Evolutionary conservation across 2,113 vertebrate species (phyloP), one percentile per base, ranked within the genome.

Genomic region (Acrocephalus kingi): DNA sequence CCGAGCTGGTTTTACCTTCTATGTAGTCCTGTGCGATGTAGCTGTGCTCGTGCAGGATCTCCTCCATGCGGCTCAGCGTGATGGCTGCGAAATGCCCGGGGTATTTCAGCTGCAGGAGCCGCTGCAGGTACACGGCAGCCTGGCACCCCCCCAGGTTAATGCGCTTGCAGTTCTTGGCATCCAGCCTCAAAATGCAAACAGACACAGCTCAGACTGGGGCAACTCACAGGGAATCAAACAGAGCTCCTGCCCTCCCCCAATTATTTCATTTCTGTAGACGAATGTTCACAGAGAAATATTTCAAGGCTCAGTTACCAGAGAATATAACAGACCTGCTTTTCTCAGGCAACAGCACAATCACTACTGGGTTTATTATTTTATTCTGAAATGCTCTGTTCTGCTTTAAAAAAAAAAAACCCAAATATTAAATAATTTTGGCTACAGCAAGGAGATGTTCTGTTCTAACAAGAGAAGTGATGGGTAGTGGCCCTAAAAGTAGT

Each of bases 51-150:
- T 99, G 99, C 75, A 99, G 97, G 68, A 99, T 98, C 90, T 99
- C 99, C 96, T 99, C 99, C 98, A 99, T 99, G 43, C 99, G 99
- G 94, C 99, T 99, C 31, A 99, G 98, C 0, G 99, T 99, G 92
- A 99, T 98, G 61, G 99, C 99, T 0, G 98, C 98, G 10, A 99
- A 98, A 58, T 99, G 99, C 22, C 99, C 99, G 0, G 99, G 99
- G 63, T 99, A 99, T 84, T 99, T 99, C 12, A 99, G 98, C 97
- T 99, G 99, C 30, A 99, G 98, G 46, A 99, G 98, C 7, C 99
- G 98, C 96, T 99, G 99, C 37, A 99, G 98, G 95, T 99, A 99
- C 3, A 98, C 97, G 8, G 98, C 98, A 21, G 99, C 98, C 45
- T 99, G 99, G 92, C 98, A 99, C 6, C 99, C 99, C 2, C 99